These are phyloP conservation scores for Hydrophis major DNA, from an alignment of 2,797 vertebrate genomes.

Conservation along the genomic window DNA sequence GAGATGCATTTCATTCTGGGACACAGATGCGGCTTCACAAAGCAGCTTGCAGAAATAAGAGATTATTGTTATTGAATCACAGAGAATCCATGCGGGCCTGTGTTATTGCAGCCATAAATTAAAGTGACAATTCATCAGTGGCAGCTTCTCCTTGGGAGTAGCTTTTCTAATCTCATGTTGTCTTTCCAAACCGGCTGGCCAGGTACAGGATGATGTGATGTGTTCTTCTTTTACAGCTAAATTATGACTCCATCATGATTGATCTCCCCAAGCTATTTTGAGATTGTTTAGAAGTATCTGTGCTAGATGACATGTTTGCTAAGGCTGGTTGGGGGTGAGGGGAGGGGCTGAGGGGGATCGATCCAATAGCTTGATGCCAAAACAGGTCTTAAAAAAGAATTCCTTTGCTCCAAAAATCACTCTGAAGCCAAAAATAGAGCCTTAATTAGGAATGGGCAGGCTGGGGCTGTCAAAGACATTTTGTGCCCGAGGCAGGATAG, in stretches of 20 bases:
- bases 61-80: conserved; percentile 54
- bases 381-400: not conserved
- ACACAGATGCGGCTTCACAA: conserved; percentile 51
- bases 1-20: conserved; percentile 45
- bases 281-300: conserved; percentile 11
- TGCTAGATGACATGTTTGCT: conserved; percentile 11
- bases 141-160: conserved; percentile 43
- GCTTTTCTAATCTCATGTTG: conserved; percentile 31
- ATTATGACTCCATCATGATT: not conserved
- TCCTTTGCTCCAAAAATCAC: not conserved
- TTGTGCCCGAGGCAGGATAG: not conserved
- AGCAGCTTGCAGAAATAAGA: conserved; percentile 49
- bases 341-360: not conserved
- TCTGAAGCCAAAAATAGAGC: not conserved
- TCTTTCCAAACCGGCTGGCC: conserved; percentile 41
- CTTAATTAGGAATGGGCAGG: not conserved
- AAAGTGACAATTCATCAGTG: conserved; percentile 52
- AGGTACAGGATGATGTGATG: conserved; percentile 17
- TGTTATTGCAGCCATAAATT: conserved; percentile 55
- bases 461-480: not conserved
- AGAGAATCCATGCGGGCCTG: conserved; percentile 36
- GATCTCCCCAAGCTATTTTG: conserved; percentile 16
- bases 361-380: conserved; percentile 24
- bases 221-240: conserved; percentile 46
- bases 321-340: not conserved